These are phyloP conservation scores for Eira barbara DNA, from an alignment of 2,113 vertebrate genomes.

Conservation along the genomic window DNA sequence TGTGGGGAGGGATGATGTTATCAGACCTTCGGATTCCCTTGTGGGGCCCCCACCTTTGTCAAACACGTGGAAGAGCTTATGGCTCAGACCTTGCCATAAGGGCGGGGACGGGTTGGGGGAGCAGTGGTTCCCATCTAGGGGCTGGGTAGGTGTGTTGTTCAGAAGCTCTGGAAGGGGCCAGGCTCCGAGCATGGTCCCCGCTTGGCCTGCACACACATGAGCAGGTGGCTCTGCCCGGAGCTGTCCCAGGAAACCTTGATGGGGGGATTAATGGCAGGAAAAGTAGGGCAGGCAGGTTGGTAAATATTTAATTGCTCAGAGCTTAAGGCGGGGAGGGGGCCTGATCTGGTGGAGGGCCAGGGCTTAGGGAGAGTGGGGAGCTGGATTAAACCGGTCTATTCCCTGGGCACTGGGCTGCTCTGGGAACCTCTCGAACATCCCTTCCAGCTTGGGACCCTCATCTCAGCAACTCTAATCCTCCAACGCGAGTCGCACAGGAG, in stretches of 20 bases:
- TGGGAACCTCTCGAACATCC: background rate
- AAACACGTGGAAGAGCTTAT: background rate
- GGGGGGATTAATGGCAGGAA: slow-evolving; percentile 62
- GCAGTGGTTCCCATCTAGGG: background rate
- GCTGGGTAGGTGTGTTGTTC: background rate
- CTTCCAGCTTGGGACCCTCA: background rate
- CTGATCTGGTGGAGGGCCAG: background rate
- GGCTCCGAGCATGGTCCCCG: background rate
- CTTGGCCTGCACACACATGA: background rate
- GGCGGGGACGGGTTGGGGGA: background rate
- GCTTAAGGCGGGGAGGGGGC: background rate
- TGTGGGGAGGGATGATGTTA: too few species aligned
- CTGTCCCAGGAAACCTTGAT: background rate
- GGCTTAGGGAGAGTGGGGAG: background rate
- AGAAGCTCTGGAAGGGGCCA: background rate
- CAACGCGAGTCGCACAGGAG: background rate
- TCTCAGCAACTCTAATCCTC: background rate
- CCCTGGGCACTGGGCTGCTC: accelerated
- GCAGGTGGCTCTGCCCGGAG: background rate
- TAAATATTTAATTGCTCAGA: slow-evolving; percentile 75
- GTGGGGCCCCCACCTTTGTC: background rate
- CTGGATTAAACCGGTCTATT: background rate
- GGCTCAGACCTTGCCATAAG: background rate
- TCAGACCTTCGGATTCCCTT: background rate
- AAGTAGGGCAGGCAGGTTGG: slow-evolving; percentile 75